phyloP scores from a whole-genome alignment of 2,113 vertebrate genomes.

The Podarcis raffonei region DNA sequence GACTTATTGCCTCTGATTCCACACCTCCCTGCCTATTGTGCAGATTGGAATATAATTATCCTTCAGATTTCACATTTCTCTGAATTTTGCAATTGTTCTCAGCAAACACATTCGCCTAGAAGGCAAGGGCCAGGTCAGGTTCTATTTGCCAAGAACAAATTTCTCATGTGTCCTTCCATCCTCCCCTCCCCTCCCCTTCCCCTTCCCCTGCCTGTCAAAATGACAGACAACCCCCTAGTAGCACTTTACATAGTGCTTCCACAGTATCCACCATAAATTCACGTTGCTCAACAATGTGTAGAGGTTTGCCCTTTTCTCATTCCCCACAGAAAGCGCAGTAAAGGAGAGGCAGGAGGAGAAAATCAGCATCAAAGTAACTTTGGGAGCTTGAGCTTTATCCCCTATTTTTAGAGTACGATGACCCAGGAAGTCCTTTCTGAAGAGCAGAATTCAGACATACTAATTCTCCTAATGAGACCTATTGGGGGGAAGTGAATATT shows the following conservation, averaged over 20 bases:
- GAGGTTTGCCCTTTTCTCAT: conserved; percentile 1
- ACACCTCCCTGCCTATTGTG: too few species aligned
- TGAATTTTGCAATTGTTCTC: too few species aligned
- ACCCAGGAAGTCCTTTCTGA: fast-evolving
- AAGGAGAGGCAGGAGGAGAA: not conserved
- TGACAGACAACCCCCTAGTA: not conserved
- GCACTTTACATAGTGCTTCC: not conserved
- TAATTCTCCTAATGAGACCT: conserved; percentile 5
- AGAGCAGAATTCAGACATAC: conserved; percentile 10
- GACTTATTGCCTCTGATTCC: not conserved
- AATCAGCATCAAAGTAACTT: not conserved
- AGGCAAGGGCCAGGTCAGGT: not conserved
- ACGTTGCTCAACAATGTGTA: conserved; percentile 38
- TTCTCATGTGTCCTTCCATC: not conserved
- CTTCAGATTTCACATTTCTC: too few species aligned
- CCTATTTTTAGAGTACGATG: not conserved
- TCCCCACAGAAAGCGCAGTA: not conserved
- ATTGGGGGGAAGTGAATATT: not conserved
- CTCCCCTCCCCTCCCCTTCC: too few species aligned
- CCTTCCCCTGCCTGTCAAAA: not conserved
- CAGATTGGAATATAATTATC: too few species aligned
- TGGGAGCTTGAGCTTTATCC: not conserved
- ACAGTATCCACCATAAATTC: not conserved
- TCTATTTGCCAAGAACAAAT: not conserved
- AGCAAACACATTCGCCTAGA: not conserved